phyloP scores from a whole-genome alignment of 1,140 invertebrate species.

The Elymnias hypermnestra region DNA sequence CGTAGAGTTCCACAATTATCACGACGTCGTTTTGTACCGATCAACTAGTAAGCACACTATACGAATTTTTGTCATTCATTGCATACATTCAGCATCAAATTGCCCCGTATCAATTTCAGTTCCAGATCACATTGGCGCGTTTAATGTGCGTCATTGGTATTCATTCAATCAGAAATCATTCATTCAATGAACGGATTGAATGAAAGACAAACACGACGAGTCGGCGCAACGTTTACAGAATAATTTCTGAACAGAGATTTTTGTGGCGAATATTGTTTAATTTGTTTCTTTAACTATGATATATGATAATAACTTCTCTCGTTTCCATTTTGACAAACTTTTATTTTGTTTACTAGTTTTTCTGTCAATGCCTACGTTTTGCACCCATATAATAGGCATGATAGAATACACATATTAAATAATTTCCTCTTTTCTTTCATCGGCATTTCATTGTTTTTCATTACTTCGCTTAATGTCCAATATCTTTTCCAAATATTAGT shows the following conservation, averaged over 20 bases:
- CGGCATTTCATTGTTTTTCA: no score
- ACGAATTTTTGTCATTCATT: background rate
- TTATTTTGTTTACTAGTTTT: no score
- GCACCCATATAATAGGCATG: no score
- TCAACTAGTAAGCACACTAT: background rate
- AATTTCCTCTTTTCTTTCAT: no score
- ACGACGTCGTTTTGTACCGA: background rate
- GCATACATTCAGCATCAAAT: background rate
- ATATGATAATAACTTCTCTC: no score
- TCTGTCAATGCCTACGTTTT: no score
- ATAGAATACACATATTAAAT: no score
- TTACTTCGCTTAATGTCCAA: no score
- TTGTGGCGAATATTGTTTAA: background rate
- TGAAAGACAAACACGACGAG: conserved; percentile 32
- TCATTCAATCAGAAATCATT: conserved; percentile 28
- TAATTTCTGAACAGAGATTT: background rate
- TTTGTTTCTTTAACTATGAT: no score
- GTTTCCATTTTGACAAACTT: no score
- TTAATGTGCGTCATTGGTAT: conserved; percentile 1
- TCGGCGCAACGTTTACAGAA: conserved; percentile 23
- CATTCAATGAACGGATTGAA: conserved; percentile 36
- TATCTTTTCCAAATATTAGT: no score
- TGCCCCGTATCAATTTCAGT: background rate
- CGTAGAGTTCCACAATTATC: no score
- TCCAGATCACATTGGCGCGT: background rate